Evolutionary conservation across 2,797 vertebrate genomes (phyloP), one percentile per base, ranked within the genome.

Genomic region (Leptodactylus fallax): DNA sequence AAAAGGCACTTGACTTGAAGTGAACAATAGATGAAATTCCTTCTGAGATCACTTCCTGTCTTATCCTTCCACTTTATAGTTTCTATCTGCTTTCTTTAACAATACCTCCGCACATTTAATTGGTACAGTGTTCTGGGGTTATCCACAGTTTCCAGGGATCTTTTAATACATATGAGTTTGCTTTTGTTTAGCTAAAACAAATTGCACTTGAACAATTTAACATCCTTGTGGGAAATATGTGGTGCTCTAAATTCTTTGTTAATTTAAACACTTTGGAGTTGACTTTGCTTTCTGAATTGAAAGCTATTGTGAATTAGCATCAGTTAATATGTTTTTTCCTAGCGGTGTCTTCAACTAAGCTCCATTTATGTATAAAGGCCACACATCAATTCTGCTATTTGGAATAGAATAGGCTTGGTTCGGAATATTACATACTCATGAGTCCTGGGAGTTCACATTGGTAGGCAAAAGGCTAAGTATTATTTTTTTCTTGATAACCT

Each of bases 231-330:
- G 83, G 83, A 81, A 74, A 81, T 88, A 76, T 71, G 61, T 85
- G 60, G 69, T 63, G 25, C 77, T 88, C 53, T 81, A 85, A 88
- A 81, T 88, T 76, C 49, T 87, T 87, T 87, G 87, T 83, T 84
- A 67, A 87, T 87, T 83, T 83, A 77, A 87, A 71, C 53, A 78
- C 60, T 82, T 87, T 83, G 78, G 71, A 82, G 55, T 63, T 82
- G 36, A 58, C 63, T 87, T 71, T 65, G 79, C 81, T 69, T 56
- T 88, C 84, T 79, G 53, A 78, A 88, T 58, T 76, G 69, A 76
- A 87, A 76, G 17, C 77, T 49, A 25, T 60, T 36, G n/a, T 84
- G 76, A 88, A 81, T 79, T 84, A 79, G 76, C 74, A 72, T 88
- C 77, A 60, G 74, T 67, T 87, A 83, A 83, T 83, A 65, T 45